Percentiles rank a stretch among this genome's conserved stretches.
Evolutionary conservation across 2,797 vertebrate species (phyloP).

Genomic region (Lates japonicus): DNA sequence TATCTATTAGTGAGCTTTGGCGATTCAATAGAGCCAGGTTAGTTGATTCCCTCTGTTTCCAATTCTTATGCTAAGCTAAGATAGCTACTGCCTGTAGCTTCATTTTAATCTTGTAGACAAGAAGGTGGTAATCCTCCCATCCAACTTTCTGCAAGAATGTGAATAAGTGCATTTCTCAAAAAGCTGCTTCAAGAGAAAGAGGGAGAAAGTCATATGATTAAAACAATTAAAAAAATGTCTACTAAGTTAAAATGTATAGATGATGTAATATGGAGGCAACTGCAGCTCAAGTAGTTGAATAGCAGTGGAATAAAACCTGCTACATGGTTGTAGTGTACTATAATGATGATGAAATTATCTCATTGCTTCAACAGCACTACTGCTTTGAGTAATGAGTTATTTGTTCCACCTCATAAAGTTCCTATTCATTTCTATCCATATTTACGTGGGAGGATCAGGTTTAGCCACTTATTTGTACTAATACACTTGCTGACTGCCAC

Average conservation of each 20-base stretch:
- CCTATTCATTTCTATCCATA: neutral
- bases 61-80: neutral
- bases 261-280: no score
- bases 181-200: neutral
- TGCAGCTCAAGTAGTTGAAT: neutral
- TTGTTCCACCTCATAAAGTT: constrained; percentile 13
- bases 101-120: no score
- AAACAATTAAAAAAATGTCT: neutral
- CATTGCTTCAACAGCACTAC: neutral
- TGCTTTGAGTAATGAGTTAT: neutral
- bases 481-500: constrained; percentile 5
- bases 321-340: neutral
- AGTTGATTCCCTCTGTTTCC: neutral
- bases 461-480: constrained; percentile 16
- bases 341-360: neutral
- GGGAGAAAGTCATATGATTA: no score
- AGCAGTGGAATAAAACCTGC: neutral
- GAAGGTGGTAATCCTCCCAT: neutral
- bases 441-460: constrained; percentile 12
- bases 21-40: neutral
- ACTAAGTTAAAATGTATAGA: no score
- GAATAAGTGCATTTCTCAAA: neutral
- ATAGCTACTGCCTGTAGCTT: neutral
- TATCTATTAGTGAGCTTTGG: neutral
- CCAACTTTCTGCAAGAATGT: neutral